A percentile compares a stretch with the other conserved stretches of the same genome.
Evolutionary conservation across 2,888 invertebrate species (phyloP).

Genomic region (Meiosimyza platycephala): DNA sequence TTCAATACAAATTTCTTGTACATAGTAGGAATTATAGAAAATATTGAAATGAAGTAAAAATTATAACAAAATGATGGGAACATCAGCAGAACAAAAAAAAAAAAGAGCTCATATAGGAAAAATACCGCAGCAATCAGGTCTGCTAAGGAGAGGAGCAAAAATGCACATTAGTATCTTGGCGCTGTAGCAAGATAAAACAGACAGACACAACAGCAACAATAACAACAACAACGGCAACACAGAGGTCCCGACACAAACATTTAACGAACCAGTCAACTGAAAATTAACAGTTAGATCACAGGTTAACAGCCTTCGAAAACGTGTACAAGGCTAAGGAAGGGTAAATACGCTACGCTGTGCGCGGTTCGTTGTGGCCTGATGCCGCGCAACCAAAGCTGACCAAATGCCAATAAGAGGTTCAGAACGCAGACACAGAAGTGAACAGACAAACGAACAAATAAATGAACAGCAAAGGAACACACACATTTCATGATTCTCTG

Average conservation of each 20-base stretch:
- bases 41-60: neutral
- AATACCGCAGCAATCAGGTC: too few species aligned
- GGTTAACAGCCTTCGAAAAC: conserved; percentile 34
- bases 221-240: conserved; percentile 7
- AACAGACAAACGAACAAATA: too few species aligned
- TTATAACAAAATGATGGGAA: neutral
- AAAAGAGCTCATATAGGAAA: neutral
- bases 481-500: too few species aligned
- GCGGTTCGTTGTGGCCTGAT: neutral
- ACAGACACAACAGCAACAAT: neutral
- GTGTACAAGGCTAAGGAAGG: conserved; percentile 26
- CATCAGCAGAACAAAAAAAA: neutral
- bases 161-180: too few species aligned
- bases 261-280: conserved; percentile 25
- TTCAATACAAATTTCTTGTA: conserved; percentile 4
- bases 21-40: neutral
- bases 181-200: neutral
- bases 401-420: too few species aligned
- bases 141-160: too few species aligned
- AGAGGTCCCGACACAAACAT: conserved; percentile 4
- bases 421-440: too few species aligned
- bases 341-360: conserved; percentile 4
- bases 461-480: too few species aligned
- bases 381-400: too few species aligned
- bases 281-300: conserved; percentile 35